phyloP scores from a whole-genome alignment of 2,888 invertebrate species.

The Maniola hyperantus region DNA sequence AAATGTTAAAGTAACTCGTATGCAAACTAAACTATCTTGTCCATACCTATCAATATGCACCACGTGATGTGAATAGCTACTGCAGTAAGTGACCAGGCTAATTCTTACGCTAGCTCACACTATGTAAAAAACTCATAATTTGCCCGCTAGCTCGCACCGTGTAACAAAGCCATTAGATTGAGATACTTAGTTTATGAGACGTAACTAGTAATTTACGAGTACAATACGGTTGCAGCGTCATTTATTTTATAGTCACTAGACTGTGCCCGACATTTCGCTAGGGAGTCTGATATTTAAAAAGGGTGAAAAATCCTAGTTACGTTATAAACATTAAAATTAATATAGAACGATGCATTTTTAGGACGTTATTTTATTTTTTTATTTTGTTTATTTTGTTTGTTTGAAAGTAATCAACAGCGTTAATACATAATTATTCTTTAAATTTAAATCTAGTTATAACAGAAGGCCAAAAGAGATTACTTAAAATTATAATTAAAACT shows the following conservation, averaged over 20 bases:
- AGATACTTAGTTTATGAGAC: conserved; percentile 33
- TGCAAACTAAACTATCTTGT: too few species aligned
- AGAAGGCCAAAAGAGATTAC: too few species aligned
- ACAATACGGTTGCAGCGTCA: conserved; percentile 4
- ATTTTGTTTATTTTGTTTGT: too few species aligned
- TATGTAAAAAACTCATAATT: background rate
- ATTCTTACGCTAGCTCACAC: background rate
- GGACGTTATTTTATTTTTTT: background rate
- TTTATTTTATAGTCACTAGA: conserved; percentile 22
- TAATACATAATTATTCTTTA: too few species aligned
- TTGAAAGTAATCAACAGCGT: too few species aligned
- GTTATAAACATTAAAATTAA: conserved; percentile 1
- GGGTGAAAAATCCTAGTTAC: background rate
- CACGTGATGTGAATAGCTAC: too few species aligned
- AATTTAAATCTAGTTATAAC: too few species aligned
- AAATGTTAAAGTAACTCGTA: too few species aligned
- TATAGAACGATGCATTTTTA: background rate
- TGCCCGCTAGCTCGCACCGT: background rate
- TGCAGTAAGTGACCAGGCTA: background rate
- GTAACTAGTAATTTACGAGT: conserved; percentile 10
- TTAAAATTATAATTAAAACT: too few species aligned
- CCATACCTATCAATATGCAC: too few species aligned
- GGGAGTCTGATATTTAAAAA: conserved; percentile 15
- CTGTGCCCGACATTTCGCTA: background rate
- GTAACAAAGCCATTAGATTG: conserved; percentile 10